Conservation (phyloP, 2,888 invertebrate species). For the Anaspis maculata region DNA sequence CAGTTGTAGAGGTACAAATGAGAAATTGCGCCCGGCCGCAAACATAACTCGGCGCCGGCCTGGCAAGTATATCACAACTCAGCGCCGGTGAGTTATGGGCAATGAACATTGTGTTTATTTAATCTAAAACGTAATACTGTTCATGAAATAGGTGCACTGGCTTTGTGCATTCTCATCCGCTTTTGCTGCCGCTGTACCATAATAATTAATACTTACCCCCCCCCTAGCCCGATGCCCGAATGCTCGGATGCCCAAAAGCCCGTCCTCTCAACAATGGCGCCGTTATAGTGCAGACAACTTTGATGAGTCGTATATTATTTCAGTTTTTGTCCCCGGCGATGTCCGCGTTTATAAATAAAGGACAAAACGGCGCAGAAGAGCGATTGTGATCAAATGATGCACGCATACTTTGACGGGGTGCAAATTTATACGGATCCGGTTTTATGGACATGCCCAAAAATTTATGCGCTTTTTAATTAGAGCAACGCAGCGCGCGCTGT, state of each 20-base stretch:
- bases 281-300: not conserved
- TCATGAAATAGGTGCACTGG: slow-evolving; percentile 26
- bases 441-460: too few species aligned
- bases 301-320: slow-evolving; percentile 1
- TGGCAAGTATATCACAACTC: slow-evolving; percentile 37
- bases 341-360: too few species aligned
- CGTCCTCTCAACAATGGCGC: slow-evolving; percentile 2
- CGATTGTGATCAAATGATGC: not conserved
- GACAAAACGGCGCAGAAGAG: too few species aligned
- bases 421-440: too few species aligned
- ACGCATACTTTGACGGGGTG: too few species aligned
- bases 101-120: slow-evolving; percentile 42
- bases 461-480: too few species aligned
- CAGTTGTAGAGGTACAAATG: slow-evolving; percentile 40
- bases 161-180: not conserved
- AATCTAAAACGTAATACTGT: slow-evolving; percentile 36
- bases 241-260: not conserved
- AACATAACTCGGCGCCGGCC: slow-evolving; percentile 37
- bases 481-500: too few species aligned
- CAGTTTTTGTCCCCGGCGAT: too few species aligned
- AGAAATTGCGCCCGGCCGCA: slow-evolving; percentile 38
- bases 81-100: slow-evolving; percentile 37
- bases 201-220: too few species aligned
- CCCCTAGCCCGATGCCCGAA: too few species aligned
- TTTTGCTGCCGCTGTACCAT: too few species aligned